Conservation (phyloP, 2,113 vertebrate species). For the Atlantisia rogersi region DNA sequence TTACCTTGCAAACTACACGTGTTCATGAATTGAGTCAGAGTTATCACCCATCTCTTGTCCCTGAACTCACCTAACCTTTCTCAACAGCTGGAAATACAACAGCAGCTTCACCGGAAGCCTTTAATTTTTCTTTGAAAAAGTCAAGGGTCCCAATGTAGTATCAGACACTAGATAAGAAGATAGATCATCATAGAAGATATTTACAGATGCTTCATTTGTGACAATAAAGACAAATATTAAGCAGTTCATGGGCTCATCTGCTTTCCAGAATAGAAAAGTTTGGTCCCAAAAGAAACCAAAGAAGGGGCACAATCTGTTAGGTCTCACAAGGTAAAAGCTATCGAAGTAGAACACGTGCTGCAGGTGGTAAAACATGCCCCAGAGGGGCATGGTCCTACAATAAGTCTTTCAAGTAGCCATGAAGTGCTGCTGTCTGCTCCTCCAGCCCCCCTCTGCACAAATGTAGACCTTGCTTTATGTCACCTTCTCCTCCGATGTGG, state of each 20-base stretch:
- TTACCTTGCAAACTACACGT: background rate
- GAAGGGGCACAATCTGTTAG: background rate
- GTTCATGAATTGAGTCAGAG: background rate
- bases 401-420: background rate
- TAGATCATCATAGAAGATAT: slow-evolving; percentile 21
- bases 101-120: background rate
- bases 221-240: slow-evolving; percentile 37
- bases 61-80: slow-evolving; percentile 21
- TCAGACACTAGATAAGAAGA: slow-evolving; percentile 26
- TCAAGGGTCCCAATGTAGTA: slow-evolving; percentile 1
- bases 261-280: background rate
- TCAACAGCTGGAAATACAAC: slow-evolving; percentile 48
- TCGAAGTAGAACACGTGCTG: background rate
- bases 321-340: background rate
- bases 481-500: rapidly evolving
- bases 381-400: background rate
- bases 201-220: slow-evolving; percentile 38
- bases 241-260: background rate
- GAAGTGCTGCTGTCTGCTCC: background rate
- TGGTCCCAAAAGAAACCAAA: background rate
- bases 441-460: background rate
- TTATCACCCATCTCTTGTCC: background rate
- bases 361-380: background rate
- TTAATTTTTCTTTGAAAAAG: slow-evolving; percentile 36
- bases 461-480: background rate